Evolutionary conservation across 2,797 vertebrate genomes (phyloP), one percentile per base, ranked within the genome.

Genomic region (Heteromormyrus szaboi): DNA sequence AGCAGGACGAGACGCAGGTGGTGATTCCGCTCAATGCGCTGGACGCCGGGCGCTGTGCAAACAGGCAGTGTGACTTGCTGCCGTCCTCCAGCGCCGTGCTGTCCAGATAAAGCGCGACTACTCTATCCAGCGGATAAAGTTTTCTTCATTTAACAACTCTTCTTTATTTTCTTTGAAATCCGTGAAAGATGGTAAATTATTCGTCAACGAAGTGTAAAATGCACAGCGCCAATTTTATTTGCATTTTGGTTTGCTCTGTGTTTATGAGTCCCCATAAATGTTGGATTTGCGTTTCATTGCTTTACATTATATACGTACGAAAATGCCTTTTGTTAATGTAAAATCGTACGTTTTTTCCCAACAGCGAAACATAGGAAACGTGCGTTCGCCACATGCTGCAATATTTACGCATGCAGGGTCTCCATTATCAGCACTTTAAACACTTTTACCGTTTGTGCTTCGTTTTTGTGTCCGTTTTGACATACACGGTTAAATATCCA

Each of bases 11-110:
- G 87, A 94, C 92, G 17, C 95, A 94, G 11, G 81, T 92, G 0
- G 94, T 85, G 8, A 92, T 95, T 65, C 95, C 94, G 9, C 91
- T 96, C 9, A 92, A 95, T 88, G 90, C 91, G 81, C 90, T 95
- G 90, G 94, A 95, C 83, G 95, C 93, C 17, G 94, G 94, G 46
- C 93, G 93, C 68, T 95, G 89, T 89, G 87, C 92, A 3, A 94
- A 93, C 25, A 92, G 91, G 1, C 92, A 89, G 79, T 90, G 92
- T 88, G 92, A 93, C 89, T 87, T 91, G 0, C 88, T 90, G 8
- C 48, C 89, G 87, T 51, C 81, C 48, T 89, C 81, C 2, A 51
- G 53, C 81, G n/a, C 59, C 44, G 0, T 54, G 41, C 12, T 50
- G 56, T 25, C 51, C 29, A 86, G 53, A 19, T 89, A 37, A 85